phyloP scores from a whole-genome alignment of 2,797 vertebrate species.

The Leptatherina wallacei region DNA sequence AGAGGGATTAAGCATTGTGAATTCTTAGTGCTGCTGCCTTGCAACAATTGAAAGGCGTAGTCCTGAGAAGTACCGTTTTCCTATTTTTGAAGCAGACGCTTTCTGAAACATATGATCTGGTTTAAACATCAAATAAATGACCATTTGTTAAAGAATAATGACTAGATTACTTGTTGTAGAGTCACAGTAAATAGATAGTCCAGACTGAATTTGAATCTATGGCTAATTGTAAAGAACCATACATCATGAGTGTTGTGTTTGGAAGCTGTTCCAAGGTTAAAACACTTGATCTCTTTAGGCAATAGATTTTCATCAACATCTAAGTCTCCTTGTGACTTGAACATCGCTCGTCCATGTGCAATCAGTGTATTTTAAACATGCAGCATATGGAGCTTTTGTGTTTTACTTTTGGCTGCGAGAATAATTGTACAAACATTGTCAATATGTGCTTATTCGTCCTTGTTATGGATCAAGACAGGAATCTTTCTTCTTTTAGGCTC shows the following conservation, averaged over 20 bases:
- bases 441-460: neutral
- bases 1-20: conserved; percentile 49
- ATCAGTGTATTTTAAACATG: neutral
- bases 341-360: neutral
- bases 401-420: neutral
- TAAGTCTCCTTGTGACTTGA: neutral
- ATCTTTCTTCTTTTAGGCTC: too few relatives aligned
- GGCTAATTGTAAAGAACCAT: neutral
- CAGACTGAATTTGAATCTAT: conserved; percentile 1
- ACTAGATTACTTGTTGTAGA: neutral
- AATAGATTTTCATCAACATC: conserved; percentile 1
- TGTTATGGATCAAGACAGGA: neutral
- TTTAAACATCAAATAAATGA: conserved; percentile 2
- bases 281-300: neutral
- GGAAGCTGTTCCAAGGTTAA: neutral
- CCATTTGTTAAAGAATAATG: conserved; percentile 18
- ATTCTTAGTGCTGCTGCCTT: conserved; percentile 25
- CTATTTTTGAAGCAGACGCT: conserved; percentile 22
- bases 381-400: neutral
- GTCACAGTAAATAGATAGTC: conserved; percentile 7
- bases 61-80: conserved; percentile 12
- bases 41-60: conserved; percentile 38
- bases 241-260: neutral
- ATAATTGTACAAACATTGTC: neutral
- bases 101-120: conserved; percentile 21